Evolutionary conservation across 2,888 invertebrate genomes (phyloP).

Genomic region (Athripsodes cinereus): DNA sequence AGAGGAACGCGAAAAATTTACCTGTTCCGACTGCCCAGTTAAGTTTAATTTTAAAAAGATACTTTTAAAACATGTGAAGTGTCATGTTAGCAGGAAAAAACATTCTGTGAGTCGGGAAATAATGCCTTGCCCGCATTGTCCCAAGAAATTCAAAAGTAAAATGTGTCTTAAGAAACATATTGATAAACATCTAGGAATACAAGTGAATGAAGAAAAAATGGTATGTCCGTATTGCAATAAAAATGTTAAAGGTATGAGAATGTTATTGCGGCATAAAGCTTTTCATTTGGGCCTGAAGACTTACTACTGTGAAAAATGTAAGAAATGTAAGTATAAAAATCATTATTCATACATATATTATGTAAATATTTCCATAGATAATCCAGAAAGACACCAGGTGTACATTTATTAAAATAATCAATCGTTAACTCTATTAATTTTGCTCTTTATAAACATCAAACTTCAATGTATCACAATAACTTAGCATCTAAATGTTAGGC

Average conservation of each 20-base stretch:
- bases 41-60: background rate
- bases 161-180: background rate
- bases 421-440: too few relatives aligned
- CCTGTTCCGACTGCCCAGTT: background rate
- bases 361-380: too few relatives aligned
- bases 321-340: conserved; percentile 26
- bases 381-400: too few relatives aligned
- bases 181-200: background rate
- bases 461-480: too few relatives aligned
- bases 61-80: background rate
- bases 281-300: conserved; percentile 25
- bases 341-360: background rate
- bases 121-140: background rate
- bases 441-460: too few relatives aligned
- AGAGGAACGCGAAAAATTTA: background rate
- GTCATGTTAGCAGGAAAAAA: background rate
- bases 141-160: background rate
- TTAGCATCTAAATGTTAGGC: too few relatives aligned
- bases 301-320: conserved; percentile 25
- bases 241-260: conserved; percentile 16
- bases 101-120: background rate
- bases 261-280: conserved; percentile 20
- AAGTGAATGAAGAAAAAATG: background rate
- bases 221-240: conserved; percentile 20
- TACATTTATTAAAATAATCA: too few relatives aligned